These are phyloP conservation scores for Neodiprion fabricii DNA, from an alignment of 1,140 invertebrate genomes.

Conservation along the genomic window DNA sequence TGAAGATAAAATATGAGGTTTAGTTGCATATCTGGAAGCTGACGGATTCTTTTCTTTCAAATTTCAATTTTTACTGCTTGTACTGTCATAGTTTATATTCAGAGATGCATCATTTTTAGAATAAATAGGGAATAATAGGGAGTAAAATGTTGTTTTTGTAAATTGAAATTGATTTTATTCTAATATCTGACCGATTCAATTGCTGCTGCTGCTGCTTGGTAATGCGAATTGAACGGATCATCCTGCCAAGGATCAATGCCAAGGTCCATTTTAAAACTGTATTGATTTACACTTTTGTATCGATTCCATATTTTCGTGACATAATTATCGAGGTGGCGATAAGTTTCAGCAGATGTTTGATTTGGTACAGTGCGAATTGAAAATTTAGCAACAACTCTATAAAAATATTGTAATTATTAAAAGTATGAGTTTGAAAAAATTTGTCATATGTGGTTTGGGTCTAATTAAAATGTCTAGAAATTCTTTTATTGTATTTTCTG, in stretches of 20 bases:
- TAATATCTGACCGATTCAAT: constrained; percentile 28
- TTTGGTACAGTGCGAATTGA: constrained; percentile 71
- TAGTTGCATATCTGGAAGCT: not conserved
- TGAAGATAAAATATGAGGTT: constrained; percentile 10
- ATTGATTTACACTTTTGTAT: constrained; percentile 27
- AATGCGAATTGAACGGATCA: constrained; percentile 31
- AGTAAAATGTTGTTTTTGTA: not conserved
- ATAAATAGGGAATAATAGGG: no score
- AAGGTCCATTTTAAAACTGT: constrained; percentile 27
- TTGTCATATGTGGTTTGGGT: constrained; percentile 58
- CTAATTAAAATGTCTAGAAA: constrained; percentile 42
- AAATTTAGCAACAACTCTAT: constrained; percentile 72
- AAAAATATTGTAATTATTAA: constrained; percentile 56
- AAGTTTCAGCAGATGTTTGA: constrained; percentile 40
- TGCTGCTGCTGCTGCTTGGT: constrained; percentile 30
- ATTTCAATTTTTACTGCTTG: no score
- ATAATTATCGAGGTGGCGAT: constrained; percentile 25
- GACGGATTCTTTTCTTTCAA: no score
- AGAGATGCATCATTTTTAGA: no score
- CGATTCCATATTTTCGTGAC: constrained; percentile 27
- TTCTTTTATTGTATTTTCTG: constrained; percentile 15
- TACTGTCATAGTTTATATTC: no score
- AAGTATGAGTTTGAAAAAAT: not conserved
- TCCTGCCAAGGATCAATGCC: constrained; percentile 34
- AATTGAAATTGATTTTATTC: not conserved